These are phyloP conservation scores for Polydrusus cervinus DNA, from an alignment of 2,888 invertebrate genomes.

Conservation along the genomic window DNA sequence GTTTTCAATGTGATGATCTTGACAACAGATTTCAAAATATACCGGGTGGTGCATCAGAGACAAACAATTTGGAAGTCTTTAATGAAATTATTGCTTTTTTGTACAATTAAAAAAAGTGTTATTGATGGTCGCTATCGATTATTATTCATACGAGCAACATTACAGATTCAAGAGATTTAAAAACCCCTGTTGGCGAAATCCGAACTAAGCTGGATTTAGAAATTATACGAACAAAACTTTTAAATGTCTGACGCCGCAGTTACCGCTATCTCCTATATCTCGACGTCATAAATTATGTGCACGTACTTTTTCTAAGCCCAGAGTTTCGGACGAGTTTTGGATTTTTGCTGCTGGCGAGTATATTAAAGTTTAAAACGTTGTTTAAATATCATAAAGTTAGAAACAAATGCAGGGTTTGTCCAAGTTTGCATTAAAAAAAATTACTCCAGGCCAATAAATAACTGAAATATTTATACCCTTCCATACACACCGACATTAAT, in stretches of 20 bases:
- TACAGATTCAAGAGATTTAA: neutral
- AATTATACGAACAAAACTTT: conserved; percentile 10
- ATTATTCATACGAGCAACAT: conserved; percentile 1
- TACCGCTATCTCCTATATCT: neutral
- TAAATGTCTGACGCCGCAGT: neutral
- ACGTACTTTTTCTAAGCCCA: neutral
- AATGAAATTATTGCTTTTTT: too few relatives aligned
- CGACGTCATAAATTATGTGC: conserved; percentile 6
- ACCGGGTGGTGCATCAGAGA: too few relatives aligned
- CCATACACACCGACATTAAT: too few relatives aligned
- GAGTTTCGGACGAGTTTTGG: neutral
- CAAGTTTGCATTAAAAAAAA: too few relatives aligned
- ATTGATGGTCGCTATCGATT: neutral
- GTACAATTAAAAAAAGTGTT: too few relatives aligned
- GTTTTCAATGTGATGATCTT: too few relatives aligned
- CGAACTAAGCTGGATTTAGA: conserved; percentile 13
- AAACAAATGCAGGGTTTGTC: too few relatives aligned
- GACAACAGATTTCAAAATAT: too few relatives aligned
- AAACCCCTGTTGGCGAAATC: conserved; percentile 5
- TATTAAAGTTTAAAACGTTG: neutral
- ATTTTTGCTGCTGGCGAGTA: neutral
- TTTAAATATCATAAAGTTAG: neutral
- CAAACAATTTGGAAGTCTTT: too few relatives aligned
- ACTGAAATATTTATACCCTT: too few relatives aligned
- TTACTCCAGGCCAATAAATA: too few relatives aligned